These are phyloP conservation scores for Cloeon dipterum DNA, from an alignment of 2,888 invertebrate species.

Conservation along the genomic window DNA sequence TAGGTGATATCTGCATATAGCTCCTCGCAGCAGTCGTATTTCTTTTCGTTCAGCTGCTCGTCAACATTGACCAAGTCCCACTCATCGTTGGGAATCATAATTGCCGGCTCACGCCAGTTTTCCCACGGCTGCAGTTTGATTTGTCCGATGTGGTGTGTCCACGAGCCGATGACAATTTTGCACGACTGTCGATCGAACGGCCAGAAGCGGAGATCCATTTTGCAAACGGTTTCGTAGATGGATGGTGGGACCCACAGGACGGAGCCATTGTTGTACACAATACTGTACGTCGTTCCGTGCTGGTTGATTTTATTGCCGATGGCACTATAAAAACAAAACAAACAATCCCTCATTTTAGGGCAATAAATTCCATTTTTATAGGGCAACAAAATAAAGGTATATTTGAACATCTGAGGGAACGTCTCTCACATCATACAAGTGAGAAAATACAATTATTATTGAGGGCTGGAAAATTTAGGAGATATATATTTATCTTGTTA, in stretches of 20 bases:
- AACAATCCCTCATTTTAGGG: too few relatives aligned
- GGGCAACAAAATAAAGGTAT: too few relatives aligned
- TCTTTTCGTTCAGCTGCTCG: slow-evolving; percentile 16
- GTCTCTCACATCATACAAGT: too few relatives aligned
- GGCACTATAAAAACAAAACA: slow-evolving; percentile 21
- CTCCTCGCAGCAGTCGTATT: slow-evolving; percentile 29
- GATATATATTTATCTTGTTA: too few relatives aligned
- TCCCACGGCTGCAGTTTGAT: slow-evolving; percentile 19
- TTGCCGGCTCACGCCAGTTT: slow-evolving; percentile 9
- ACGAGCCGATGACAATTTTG: slow-evolving; percentile 43
- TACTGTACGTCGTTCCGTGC: slow-evolving; percentile 29
- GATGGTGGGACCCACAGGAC: slow-evolving; percentile 44
- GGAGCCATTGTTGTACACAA: slow-evolving; percentile 24
- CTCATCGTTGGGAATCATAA: slow-evolving; percentile 17
- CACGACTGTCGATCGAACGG: slow-evolving; percentile 50
- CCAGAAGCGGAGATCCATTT: slow-evolving; percentile 43
- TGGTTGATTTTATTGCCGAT: slow-evolving; percentile 31
- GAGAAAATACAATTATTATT: too few relatives aligned
- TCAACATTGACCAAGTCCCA: slow-evolving; percentile 23
- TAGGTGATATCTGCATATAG: slow-evolving; percentile 28
- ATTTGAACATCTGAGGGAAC: too few relatives aligned
- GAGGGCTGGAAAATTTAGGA: too few relatives aligned
- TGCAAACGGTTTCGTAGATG: slow-evolving; percentile 38
- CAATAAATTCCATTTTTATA: too few relatives aligned
- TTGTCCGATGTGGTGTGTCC: slow-evolving; percentile 38